These are phyloP conservation scores for Heptranchias perlo DNA, from an alignment of 2,113 vertebrate genomes.

Conservation along the genomic window DNA sequence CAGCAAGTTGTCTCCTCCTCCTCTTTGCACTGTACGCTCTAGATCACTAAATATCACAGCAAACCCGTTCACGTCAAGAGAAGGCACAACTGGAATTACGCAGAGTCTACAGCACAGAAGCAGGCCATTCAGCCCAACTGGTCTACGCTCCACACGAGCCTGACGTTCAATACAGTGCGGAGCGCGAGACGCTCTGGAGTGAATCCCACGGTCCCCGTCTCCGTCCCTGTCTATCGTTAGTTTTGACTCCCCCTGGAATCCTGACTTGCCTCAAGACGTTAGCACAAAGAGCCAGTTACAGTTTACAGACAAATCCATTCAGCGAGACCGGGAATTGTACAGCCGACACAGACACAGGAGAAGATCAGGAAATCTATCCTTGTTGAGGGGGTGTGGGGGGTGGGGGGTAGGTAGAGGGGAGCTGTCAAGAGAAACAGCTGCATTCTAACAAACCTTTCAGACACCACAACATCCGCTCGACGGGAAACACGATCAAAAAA, in stretches of 20 bases:
- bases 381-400: not conserved
- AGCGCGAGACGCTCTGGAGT: not conserved
- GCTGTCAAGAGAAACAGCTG: not conserved
- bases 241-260: not conserved
- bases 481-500: not conserved
- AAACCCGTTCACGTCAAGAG: not conserved
- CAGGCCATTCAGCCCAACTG: not conserved
- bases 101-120: not conserved
- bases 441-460: not conserved
- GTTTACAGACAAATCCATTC: not conserved
- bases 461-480: not conserved
- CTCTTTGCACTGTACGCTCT: too few relatives aligned
- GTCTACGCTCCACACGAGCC: not conserved
- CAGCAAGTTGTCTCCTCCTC: not conserved
- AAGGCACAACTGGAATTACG: not conserved
- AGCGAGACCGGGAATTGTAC: not conserved
- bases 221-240: not conserved
- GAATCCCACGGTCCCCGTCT: not conserved
- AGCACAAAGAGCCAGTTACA: not conserved
- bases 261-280: not conserved
- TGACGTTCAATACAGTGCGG: not conserved
- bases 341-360: not conserved
- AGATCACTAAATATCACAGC: not conserved
- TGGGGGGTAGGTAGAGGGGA: not conserved
- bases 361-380: not conserved